Percentiles rank a stretch among this genome's conserved stretches.
These are phyloP conservation scores for Nemurella pictetii DNA, from an alignment of 2,888 invertebrate species.

Conservation along the genomic window DNA sequence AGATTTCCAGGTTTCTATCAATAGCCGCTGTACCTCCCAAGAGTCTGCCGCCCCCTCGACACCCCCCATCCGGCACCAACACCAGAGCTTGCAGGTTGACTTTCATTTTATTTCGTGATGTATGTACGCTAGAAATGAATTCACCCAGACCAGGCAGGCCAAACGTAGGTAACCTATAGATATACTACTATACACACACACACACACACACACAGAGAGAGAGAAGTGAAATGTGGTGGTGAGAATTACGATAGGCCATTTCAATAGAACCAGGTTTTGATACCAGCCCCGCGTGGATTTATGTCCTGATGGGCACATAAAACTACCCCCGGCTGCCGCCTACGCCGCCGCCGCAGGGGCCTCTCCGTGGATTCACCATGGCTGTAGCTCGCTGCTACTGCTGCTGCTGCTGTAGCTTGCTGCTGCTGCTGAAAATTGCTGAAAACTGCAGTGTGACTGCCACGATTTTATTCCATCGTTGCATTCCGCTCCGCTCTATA, in stretches of 20 bases:
- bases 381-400: no score
- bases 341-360: no score
- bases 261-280: constrained; percentile 32
- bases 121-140: constrained; percentile 26
- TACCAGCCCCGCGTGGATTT: constrained; percentile 26
- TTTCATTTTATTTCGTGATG: constrained; percentile 30
- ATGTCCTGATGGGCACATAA: constrained; percentile 25
- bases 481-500: neutral
- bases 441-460: no score
- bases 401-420: no score
- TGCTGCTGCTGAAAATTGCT: no score
- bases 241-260: constrained; percentile 28
- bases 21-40: no score
- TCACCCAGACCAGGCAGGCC: constrained; percentile 12
- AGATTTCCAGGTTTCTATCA: neutral
- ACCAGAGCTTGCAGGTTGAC: neutral
- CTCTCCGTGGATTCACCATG: no score
- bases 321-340: neutral
- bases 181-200: neutral
- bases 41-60: no score
- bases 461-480: no score
- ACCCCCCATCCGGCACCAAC: neutral
- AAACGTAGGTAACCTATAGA: neutral
- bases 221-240: constrained; percentile 26
- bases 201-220: neutral